Evolutionary conservation across 2,113 vertebrate species (phyloP), one percentile per base, ranked within the genome.

Genomic region (Stigmatopora argus): DNA sequence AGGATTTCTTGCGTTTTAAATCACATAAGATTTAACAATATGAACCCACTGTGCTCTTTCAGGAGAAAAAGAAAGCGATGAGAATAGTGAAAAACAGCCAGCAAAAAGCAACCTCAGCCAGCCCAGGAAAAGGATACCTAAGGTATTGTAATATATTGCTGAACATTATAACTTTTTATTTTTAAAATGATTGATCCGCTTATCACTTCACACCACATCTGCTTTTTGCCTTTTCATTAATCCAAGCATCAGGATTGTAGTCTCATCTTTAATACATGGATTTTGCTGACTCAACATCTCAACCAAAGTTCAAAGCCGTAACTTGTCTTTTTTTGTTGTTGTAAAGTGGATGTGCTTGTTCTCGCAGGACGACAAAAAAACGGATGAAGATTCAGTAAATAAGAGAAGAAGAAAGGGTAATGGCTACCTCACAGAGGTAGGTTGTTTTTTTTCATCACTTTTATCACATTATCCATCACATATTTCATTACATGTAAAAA

Each of bases 41-140:
- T 12, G 0, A 14, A 18, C 19, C 15, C n/a, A 31, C 11, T 63
- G 1, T 71, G 9, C 66, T 66, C 13, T 80, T 83, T 11, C 72
- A 92, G 91, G 75, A 62, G 51, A 84, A 19, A 92, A 86, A 81
- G 88, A 90, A 70, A 84, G 87, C 13, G 89, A 91, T 77, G 91
- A 92, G 79, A 93, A 89, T 64, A 83, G 69, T 18, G 90, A 95
- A 19, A 72, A 84, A 3, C 64, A 71, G 79, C 85, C 85, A 64
- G 83, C 88, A 0, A 90, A 86, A 73, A 78, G 87, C 18, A 82
- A 89, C 74, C 89, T 90, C 76, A 41, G 84, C 70, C 83, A 88
- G 68, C 91, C 91, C 38, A 93, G 94, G 73, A 99, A 98, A 79
- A 90, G 96, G 80, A 92, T 92, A 26, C 95, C 96, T 61, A 92